phyloP scores from a whole-genome alignment of 2,797 vertebrate species.

The Philypnodon macrostomus region DNA sequence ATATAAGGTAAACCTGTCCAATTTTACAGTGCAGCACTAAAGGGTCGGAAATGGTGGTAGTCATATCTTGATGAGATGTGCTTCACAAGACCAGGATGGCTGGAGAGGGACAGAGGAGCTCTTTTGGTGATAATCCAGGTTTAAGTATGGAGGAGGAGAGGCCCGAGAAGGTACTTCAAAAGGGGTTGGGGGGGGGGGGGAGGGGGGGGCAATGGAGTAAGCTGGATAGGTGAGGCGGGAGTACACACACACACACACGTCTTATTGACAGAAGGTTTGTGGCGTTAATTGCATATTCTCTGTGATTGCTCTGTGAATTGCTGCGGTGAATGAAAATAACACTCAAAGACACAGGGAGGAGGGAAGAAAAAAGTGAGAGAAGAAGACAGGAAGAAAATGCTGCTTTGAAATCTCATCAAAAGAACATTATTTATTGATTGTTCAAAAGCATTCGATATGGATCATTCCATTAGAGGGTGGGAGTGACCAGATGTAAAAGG shows the following conservation, averaged over 20 bases:
- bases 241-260: constrained; percentile 63
- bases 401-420: constrained; percentile 7
- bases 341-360: constrained; percentile 14
- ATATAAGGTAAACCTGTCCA: too few relatives aligned
- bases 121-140: constrained; percentile 33
- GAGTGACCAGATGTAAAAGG: too few relatives aligned
- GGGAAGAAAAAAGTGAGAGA: constrained; percentile 5
- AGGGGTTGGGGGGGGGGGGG: constrained; percentile 36
- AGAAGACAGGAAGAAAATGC: constrained; percentile 1
- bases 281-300: constrained; percentile 75
- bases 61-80: constrained; percentile 44
- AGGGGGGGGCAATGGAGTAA: constrained; percentile 15
- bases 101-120: constrained; percentile 29
- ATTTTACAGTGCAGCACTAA: too few relatives aligned
- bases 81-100: constrained; percentile 41
- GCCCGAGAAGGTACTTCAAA: constrained; percentile 35
- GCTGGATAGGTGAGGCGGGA: constrained; percentile 42
- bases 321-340: constrained; percentile 65
- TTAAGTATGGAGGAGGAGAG: constrained; percentile 45
- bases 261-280: constrained; percentile 74
- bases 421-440: constrained; percentile 11
- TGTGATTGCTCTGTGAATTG: constrained; percentile 63
- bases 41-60: constrained; percentile 45
- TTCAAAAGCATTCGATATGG: background rate
- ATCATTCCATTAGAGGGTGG: background rate